A percentile compares a stretch with the other conserved stretches of the same genome.
Evolutionary conservation across 2,888 invertebrate genomes (phyloP).

Genomic region (Dynastes hyllus): DNA sequence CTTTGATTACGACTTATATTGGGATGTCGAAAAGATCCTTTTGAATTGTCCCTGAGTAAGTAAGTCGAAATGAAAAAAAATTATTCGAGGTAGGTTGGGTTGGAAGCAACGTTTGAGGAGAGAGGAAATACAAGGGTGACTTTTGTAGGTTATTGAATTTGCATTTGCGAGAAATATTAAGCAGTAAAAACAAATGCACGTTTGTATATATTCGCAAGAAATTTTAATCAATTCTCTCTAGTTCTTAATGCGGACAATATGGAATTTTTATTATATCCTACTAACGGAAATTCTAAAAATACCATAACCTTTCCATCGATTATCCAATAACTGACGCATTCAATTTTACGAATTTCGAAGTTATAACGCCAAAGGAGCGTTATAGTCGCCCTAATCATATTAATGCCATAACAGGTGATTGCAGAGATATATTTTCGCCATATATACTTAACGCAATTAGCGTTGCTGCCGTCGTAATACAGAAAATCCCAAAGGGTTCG

Average conservation of each 20-base stretch:
- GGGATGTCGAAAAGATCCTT: not conserved
- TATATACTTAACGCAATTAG: constrained; percentile 26
- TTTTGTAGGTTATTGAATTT: too few species aligned
- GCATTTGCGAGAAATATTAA: too few species aligned
- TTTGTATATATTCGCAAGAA: too few species aligned
- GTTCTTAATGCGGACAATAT: too few species aligned
- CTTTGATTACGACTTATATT: not conserved
- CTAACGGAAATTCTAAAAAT: not conserved
- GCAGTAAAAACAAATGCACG: too few species aligned
- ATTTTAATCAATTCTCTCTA: too few species aligned
- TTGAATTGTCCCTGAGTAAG: constrained; percentile 11
- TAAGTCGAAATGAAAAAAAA: constrained; percentile 31
- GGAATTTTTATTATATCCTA: too few species aligned
- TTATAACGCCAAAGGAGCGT: not conserved
- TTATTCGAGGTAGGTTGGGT: not conserved
- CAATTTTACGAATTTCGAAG: not conserved
- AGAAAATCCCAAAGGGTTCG: constrained; percentile 17
- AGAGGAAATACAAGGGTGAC: not conserved
- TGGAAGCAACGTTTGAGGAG: constrained; percentile 4
- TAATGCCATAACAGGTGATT: constrained; percentile 13
- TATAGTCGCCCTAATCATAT: constrained; percentile 1
- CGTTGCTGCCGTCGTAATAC: not conserved
- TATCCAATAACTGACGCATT: not conserved
- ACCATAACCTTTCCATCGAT: not conserved
- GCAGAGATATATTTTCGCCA: not conserved